phyloP scores from a whole-genome alignment of 64 coral and sea anemone genomes.

The Actinia equina region DNA sequence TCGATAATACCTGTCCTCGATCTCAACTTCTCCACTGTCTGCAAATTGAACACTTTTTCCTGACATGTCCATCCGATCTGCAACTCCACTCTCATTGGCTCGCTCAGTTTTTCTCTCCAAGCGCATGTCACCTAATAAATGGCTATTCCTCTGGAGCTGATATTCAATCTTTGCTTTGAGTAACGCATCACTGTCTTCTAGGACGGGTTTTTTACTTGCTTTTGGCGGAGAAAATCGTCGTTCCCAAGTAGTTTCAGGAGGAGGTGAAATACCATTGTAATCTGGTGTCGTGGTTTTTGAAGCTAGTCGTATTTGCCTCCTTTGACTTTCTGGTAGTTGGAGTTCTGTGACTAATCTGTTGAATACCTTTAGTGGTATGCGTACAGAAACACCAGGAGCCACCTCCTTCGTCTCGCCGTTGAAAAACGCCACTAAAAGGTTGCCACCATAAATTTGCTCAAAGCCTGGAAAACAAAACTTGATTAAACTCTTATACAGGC shows the following conservation, averaged over 20 bases:
- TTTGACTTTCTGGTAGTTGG: conserved; percentile 87
- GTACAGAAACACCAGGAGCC: conserved; percentile 59
- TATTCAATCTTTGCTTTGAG: conserved; percentile 52
- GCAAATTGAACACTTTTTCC: conserved; percentile 15
- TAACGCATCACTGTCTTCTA: conserved; percentile 30
- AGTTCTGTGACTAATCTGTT: conserved; percentile 84
- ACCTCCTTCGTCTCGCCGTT: conserved; percentile 76
- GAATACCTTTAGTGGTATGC: conserved; percentile 76
- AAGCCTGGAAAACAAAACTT: neutral
- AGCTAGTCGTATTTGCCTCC: conserved; percentile 70
- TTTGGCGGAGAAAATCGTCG: conserved; percentile 68
- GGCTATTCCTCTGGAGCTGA: conserved; percentile 71
- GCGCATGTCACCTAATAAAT: conserved; percentile 32
- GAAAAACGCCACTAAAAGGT: conserved; percentile 86
- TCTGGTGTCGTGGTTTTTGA: conserved; percentile 44
- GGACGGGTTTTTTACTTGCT: neutral
- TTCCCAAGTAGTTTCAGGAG: conserved; percentile 56
- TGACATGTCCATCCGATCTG: neutral
- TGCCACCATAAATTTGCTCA: conserved; percentile 35
- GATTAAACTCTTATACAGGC: no score
- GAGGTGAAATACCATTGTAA: conserved; percentile 28
- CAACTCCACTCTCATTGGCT: neutral
- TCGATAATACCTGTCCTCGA: neutral
- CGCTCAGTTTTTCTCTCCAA: neutral
- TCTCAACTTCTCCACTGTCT: conserved; percentile 4